These are phyloP conservation scores for Neotoma lepida DNA, from an alignment of 2,113 vertebrate genomes.

Conservation along the genomic window DNA sequence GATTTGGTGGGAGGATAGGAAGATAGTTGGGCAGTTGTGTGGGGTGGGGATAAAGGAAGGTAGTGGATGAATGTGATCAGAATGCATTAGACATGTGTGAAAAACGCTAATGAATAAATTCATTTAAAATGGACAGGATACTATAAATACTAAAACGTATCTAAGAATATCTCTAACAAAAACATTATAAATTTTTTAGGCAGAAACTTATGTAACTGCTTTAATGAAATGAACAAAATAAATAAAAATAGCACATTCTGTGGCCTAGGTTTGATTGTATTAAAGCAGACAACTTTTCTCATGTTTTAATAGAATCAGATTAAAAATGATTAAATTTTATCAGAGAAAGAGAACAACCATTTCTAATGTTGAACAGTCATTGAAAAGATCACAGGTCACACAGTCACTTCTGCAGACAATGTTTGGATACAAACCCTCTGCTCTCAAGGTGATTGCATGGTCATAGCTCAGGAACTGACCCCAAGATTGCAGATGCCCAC, in stretches of 20 bases:
- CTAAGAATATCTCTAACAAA: neutral
- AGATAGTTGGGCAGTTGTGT: no score
- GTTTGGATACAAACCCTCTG: neutral
- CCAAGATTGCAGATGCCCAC: neutral
- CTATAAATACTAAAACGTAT: neutral
- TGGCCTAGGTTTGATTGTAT: neutral
- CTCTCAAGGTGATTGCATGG: neutral
- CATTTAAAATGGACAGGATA: neutral
- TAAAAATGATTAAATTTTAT: neutral
- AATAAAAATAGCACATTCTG: neutral
- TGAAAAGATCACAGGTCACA: neutral
- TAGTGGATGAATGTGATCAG: neutral
- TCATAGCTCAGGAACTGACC: neutral
- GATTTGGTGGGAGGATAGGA: no score
- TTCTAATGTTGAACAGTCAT: neutral
- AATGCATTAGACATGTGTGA: neutral
- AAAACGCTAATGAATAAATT: neutral
- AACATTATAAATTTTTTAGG: neutral
- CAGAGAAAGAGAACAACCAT: neutral
- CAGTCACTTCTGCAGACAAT: neutral
- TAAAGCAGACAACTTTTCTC: neutral
- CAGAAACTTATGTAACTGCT: neutral
- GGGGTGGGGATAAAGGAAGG: neutral
- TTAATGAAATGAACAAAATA: neutral
- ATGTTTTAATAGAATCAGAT: neutral